These are phyloP conservation scores for Umimayanthus chanpuru DNA, from an alignment of 92 coral and sea anemone genomes.

Conservation along the genomic window DNA sequence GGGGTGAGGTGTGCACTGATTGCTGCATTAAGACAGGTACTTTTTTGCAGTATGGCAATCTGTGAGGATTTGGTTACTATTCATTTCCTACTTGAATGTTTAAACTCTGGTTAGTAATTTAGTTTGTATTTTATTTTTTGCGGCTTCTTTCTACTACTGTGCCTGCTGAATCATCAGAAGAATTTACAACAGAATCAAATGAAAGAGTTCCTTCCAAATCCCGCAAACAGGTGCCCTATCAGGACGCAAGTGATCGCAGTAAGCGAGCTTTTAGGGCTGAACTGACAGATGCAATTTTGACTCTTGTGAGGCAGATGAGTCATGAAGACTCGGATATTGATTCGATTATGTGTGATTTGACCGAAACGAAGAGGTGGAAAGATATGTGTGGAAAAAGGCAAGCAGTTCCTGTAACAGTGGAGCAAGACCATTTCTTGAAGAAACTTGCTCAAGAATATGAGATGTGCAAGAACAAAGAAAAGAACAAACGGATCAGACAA, in stretches of 20 bases:
- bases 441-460: conserved; percentile 5
- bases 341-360: background rate
- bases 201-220: no score
- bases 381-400: background rate
- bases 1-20: no score
- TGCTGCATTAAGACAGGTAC: no score
- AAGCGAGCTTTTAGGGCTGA: conserved; percentile 6
- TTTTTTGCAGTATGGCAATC: no score
- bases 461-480: background rate
- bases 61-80: no score
- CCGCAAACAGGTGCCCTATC: background rate
- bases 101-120: no score
- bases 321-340: background rate
- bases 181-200: no score
- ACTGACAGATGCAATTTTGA: background rate
- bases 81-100: no score
- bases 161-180: no score
- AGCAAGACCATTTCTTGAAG: background rate
- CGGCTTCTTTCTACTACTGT: no score
- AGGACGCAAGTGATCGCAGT: background rate
- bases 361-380: background rate
- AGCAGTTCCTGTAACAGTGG: background rate
- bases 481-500: background rate
- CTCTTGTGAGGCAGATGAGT: background rate
- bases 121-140: no score